Conservation (phyloP, 64 coral and sea anemone genomes). For the Montipora cactus region DNA sequence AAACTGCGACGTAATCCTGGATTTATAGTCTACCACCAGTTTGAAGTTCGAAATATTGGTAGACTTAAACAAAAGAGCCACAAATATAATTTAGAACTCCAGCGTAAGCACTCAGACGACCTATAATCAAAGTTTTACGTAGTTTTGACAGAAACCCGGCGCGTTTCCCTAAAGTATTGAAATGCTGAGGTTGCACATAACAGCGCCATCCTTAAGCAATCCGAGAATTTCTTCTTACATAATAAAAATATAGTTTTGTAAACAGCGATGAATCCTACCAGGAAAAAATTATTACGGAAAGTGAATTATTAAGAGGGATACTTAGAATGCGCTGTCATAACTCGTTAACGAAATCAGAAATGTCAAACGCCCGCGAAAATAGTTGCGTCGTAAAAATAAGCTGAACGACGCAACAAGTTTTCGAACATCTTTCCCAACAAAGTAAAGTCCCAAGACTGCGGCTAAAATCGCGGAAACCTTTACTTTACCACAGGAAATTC, state of each 20-base stretch:
- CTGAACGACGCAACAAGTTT: slow-evolving; percentile 75
- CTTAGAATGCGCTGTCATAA: slow-evolving; percentile 16
- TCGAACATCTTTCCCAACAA: slow-evolving; percentile 39
- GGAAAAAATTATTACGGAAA: slow-evolving; percentile 1
- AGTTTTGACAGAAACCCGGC: slow-evolving; percentile 40
- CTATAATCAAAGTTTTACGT: slow-evolving; percentile 56
- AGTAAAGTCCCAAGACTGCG: slow-evolving; percentile 45
- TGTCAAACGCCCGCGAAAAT: slow-evolving; percentile 21
- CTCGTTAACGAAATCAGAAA: not conserved
- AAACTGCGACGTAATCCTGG: not conserved
- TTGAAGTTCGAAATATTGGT: slow-evolving; percentile 30
- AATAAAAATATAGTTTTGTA: slow-evolving; percentile 17
- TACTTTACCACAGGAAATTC: slow-evolving; percentile 34
- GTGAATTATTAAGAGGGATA: not conserved
- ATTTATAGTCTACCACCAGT: slow-evolving; percentile 6
- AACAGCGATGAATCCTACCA: not conserved
- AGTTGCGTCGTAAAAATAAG: not conserved
- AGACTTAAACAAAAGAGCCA: slow-evolving; percentile 45
- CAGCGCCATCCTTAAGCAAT: slow-evolving; percentile 22
- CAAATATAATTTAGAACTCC: slow-evolving; percentile 48
- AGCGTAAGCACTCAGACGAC: slow-evolving; percentile 37
- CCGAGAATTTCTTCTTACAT: slow-evolving; percentile 3
- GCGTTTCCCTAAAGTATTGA: slow-evolving; percentile 51
- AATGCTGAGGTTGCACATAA: slow-evolving; percentile 41
- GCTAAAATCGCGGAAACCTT: slow-evolving; percentile 22